Evolutionary conservation across 2,888 invertebrate species (phyloP).

Genomic region (Agrenia bidenticulata): DNA sequence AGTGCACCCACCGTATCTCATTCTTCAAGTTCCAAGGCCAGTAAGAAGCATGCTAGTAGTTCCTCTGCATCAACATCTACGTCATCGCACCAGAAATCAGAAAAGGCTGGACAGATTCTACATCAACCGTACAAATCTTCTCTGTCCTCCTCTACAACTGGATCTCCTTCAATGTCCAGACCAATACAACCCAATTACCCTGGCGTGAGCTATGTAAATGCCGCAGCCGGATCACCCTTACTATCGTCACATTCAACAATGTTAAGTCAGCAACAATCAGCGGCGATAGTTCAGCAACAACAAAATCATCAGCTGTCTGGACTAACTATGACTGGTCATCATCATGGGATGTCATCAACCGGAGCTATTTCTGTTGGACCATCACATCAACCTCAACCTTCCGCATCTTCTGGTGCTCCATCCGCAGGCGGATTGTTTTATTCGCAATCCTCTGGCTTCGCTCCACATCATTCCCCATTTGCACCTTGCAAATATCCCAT

Average conservation of each 20-base stretch:
- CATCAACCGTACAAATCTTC: constrained; percentile 52
- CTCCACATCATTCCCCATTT: constrained; percentile 49
- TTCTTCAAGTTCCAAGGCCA: constrained; percentile 18
- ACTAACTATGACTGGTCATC: constrained; percentile 17
- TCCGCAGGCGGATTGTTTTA: constrained; percentile 43
- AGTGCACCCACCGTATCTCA: constrained; percentile 15
- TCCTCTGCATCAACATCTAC: constrained; percentile 16
- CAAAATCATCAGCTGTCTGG: constrained; percentile 12
- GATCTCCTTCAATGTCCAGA: background rate
- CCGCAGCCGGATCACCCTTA: constrained; percentile 11
- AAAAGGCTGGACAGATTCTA: constrained; percentile 34
- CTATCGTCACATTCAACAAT: constrained; percentile 13
- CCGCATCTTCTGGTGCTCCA: constrained; percentile 29
- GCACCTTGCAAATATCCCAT: constrained; percentile 50
- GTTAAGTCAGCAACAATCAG: constrained; percentile 19
- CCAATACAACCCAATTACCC: background rate
- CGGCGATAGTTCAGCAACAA: background rate
- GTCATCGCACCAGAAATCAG: constrained; percentile 18
- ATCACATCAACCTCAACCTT: constrained; percentile 24
- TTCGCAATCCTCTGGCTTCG: constrained; percentile 24
- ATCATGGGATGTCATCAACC: constrained; percentile 2
- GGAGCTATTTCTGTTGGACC: constrained; percentile 28
- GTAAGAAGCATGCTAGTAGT: constrained; percentile 5
- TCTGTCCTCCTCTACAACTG: constrained; percentile 29
- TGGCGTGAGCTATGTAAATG: background rate